Conservation (phyloP, 2,888 invertebrate genomes). For the Protula sp. region DNA sequence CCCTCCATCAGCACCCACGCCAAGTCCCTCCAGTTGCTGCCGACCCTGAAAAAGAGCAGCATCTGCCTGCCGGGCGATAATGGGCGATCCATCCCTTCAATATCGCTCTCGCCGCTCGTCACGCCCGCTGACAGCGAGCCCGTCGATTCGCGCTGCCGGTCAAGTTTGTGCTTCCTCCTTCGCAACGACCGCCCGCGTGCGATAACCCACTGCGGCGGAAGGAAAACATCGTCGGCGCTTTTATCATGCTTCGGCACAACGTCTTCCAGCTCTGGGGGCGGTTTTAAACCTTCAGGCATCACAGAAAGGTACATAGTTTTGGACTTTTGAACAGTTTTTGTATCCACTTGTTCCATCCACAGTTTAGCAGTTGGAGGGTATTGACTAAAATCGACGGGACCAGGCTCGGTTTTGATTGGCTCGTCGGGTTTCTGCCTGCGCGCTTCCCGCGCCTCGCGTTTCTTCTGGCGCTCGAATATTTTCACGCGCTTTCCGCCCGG, state of each 20-base stretch:
- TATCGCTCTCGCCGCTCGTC: conserved; percentile 3
- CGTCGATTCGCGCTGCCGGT: neutral
- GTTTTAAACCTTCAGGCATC: conserved; percentile 16
- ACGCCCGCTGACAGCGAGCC: neutral
- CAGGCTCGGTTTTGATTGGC: conserved; percentile 14
- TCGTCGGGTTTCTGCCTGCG: neutral
- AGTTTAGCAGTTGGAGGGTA: conserved; percentile 23
- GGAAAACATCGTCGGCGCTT: conserved; percentile 5
- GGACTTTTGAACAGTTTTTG: conserved; percentile 24
- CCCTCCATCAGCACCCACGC: conserved; percentile 27
- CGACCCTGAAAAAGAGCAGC: conserved; percentile 27
- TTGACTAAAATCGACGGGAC: conserved; percentile 24
- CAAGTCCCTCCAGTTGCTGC: conserved; percentile 26
- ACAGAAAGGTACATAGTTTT: conserved; percentile 26
- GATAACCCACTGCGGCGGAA: conserved; percentile 27
- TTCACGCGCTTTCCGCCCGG: conserved; percentile 1
- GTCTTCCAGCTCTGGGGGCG: conserved; percentile 9
- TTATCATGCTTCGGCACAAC: neutral
- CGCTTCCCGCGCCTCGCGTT: conserved; percentile 5
- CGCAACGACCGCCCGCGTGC: conserved; percentile 19
- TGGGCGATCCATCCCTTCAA: conserved; percentile 6
- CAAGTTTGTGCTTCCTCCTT: conserved; percentile 4
- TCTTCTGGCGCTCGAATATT: neutral
- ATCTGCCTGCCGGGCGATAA: conserved; percentile 17
- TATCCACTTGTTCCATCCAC: conserved; percentile 31